Evolutionary conservation across 2,113 vertebrate species (phyloP).

Genomic region (Centropus bengalensis): DNA sequence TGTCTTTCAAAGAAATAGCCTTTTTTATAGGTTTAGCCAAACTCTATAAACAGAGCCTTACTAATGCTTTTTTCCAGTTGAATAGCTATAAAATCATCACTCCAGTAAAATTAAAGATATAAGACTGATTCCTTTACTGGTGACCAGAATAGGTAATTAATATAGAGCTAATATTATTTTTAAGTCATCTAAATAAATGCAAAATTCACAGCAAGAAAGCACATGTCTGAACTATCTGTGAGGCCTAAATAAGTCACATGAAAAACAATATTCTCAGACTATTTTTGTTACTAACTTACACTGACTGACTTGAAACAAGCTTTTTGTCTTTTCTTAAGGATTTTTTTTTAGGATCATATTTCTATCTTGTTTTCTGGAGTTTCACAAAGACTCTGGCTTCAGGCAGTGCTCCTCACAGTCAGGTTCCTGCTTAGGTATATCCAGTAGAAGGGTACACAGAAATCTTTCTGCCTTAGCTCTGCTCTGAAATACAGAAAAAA

Average conservation of each 20-base stretch:
- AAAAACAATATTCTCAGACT: accelerated
- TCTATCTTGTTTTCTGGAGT: background rate
- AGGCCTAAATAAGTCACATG: background rate
- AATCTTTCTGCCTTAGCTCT: background rate
- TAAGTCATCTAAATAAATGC: background rate
- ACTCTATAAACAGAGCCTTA: background rate
- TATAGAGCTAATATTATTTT: background rate
- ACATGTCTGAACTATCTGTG: accelerated
- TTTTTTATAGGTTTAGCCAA: background rate
- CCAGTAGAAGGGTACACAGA: background rate
- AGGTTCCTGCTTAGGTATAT: accelerated
- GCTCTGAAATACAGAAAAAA: background rate
- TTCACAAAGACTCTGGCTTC: background rate
- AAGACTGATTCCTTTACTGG: background rate
- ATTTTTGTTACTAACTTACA: background rate
- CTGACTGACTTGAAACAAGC: background rate
- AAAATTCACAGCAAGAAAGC: background rate
- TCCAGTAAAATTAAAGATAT: background rate
- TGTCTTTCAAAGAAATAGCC: background rate
- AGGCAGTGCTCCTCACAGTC: background rate
- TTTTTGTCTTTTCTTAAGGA: background rate
- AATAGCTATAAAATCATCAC: background rate
- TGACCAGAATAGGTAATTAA: background rate
- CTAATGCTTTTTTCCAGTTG: background rate
- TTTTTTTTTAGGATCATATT: background rate